A percentile compares a stretch with the other conserved stretches of the same genome.
Conservation (phyloP, 2,113 vertebrate species). For the Melanocharis versteri region DNA sequence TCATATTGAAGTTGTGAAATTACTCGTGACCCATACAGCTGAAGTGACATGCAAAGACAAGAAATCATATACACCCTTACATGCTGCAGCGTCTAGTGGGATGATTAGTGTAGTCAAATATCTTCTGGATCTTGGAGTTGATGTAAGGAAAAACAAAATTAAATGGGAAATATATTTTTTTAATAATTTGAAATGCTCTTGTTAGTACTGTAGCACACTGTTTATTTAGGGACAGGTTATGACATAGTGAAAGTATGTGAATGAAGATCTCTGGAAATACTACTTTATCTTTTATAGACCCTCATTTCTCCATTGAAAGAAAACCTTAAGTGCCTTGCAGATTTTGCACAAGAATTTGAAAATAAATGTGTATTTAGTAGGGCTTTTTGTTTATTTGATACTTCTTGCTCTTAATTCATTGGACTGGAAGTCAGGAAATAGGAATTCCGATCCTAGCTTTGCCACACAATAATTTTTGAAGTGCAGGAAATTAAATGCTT, state of each 20-base stretch:
- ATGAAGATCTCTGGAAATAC: not conserved
- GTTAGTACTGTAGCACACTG: not conserved
- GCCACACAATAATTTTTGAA: not conserved
- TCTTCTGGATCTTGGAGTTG: slow-evolving; percentile 93
- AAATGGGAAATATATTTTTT: not conserved
- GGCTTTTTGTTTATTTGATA: not conserved
- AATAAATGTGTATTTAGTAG: not conserved
- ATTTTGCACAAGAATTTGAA: not conserved
- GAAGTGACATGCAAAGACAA: slow-evolving; percentile 98
- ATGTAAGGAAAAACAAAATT: slow-evolving; percentile 77
- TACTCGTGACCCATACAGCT: slow-evolving; percentile 90
- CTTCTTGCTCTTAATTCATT: not conserved
- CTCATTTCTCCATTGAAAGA: not conserved
- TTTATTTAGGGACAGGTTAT: not conserved
- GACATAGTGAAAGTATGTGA: not conserved
- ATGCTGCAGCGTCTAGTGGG: slow-evolving; percentile 94
- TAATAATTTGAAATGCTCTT: not conserved
- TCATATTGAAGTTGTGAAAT: slow-evolving; percentile 95
- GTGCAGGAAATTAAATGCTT: not conserved
- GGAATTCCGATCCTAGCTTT: not conserved
- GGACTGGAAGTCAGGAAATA: not conserved
- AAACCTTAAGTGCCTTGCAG: not conserved
- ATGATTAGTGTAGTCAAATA: slow-evolving; percentile 97
- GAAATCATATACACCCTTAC: slow-evolving; percentile 93
- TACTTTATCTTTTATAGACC: not conserved